Evolutionary conservation across 2,113 vertebrate genomes (phyloP).

Genomic region (Donacobius atricapilla): DNA sequence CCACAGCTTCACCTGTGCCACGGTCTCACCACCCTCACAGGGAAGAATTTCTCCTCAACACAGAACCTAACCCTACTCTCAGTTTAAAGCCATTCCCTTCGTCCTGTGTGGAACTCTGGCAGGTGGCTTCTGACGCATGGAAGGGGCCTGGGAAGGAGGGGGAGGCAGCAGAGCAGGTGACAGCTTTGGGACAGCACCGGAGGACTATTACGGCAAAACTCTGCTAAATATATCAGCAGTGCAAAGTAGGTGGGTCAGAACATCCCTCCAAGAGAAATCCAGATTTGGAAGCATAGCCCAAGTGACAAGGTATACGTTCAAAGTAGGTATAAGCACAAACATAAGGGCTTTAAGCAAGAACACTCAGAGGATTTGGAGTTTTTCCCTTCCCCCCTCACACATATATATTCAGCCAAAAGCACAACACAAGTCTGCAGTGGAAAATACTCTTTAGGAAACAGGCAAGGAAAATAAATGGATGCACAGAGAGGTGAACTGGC

Average conservation of each 20-base stretch:
- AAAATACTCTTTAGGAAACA: background rate
- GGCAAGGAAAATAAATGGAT: background rate
- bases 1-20: background rate
- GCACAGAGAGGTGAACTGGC: background rate
- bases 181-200: conserved; percentile 30
- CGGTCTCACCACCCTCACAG: accelerated
- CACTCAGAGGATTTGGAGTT: conserved; percentile 11
- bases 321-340: background rate
- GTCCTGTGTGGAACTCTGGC: background rate
- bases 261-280: conserved; percentile 67
- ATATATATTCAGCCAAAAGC: background rate
- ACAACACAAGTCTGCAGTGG: background rate
- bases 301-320: background rate
- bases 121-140: background rate
- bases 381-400: background rate
- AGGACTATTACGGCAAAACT: background rate
- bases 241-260: conserved; percentile 67
- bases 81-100: background rate
- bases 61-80: background rate
- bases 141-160: background rate
- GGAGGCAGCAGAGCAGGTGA: conserved; percentile 4
- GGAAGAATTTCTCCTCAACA: background rate
- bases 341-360: background rate
- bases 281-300: conserved; percentile 51
- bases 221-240: conserved; percentile 55